A percentile compares a stretch with the other conserved stretches of the same genome.
Evolutionary conservation across 2,888 invertebrate genomes (phyloP).

Genomic region (Antitype chi): DNA sequence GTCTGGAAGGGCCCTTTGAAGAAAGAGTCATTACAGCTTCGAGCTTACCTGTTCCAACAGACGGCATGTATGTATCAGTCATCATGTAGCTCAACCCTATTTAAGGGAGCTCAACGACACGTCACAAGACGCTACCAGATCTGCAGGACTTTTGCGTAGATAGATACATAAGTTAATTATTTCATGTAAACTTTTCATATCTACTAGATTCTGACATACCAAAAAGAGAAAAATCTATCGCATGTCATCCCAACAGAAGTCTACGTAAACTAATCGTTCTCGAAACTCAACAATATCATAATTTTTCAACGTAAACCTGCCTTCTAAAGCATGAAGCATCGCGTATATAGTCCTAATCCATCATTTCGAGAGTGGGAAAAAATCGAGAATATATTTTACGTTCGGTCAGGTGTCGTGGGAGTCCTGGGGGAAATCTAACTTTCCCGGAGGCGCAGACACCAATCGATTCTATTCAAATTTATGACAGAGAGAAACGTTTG

Average conservation of each 20-base stretch:
- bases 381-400: constrained; percentile 89
- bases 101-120: too few relatives aligned
- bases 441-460: constrained; percentile 90
- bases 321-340: constrained; percentile 58
- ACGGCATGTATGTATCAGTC: too few relatives aligned
- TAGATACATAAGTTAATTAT: too few relatives aligned
- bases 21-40: too few relatives aligned
- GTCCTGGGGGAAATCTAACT: constrained; percentile 90
- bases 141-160: too few relatives aligned
- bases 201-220: background rate
- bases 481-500: constrained; percentile 89
- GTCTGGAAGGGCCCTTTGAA: too few relatives aligned
- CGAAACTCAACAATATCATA: constrained; percentile 51
- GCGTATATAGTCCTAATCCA: constrained; percentile 64
- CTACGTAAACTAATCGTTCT: constrained; percentile 34
- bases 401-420: constrained; percentile 90
- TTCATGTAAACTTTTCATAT: background rate
- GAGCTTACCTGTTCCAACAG: too few relatives aligned
- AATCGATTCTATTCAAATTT: constrained; percentile 91
- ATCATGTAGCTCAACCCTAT: too few relatives aligned
- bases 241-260: background rate
- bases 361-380: constrained; percentile 77
- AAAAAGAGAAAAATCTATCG: constrained; percentile 10
- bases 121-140: too few relatives aligned
- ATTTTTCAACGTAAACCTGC: constrained; percentile 55